Evolutionary conservation across 2,113 vertebrate genomes (phyloP), one percentile per base, ranked within the genome.

Genomic region (Actenoides lindsayi): DNA sequence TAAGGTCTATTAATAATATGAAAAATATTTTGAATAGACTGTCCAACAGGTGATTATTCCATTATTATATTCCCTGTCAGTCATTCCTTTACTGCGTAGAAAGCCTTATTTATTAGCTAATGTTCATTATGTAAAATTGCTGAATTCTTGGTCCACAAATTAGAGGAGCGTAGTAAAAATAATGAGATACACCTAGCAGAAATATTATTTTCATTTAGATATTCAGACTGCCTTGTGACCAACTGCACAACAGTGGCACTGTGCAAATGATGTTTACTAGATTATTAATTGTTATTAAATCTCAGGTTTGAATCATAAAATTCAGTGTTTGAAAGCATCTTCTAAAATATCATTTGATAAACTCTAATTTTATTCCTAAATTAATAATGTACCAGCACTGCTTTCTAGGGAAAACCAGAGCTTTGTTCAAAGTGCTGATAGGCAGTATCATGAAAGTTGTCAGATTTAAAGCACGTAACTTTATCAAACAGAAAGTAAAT

Each of bases 401-500:
- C 33, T 90, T 81, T 56, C 35, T 48, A 53, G 35, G 30, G 31
- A 39, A 83, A 82, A 84, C 48, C 3, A 35, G 60, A 84, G 31
- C 42, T 78, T 68, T 95, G 42, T 83, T 89, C 83, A 56, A 88
- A 60, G 51, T 64, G 30, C 56, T 87, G 73, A 78, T 48, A 81
- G 44, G 42, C 13, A 86, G 19, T 73, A 44, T 35, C 48, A 13
- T 28, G 44, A 74, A 76, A 69, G 80, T 46, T 89, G 80, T 82
- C 83, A 96, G 37, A 44, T 77, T 73, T 76, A 62, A 92, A 79
- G 62, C 53, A 87, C 0, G 11, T 44, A 64, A 50, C 35, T 70
- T 94, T 82, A 94, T 93, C 89, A 87, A 84, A 81, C 12, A 76
- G 46, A 87, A 46, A 71, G 33, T 33, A 94, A 90, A 86, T 16